Base-by-base conservation (phyloP, 1,140 invertebrate genomes). In the Cylas formicarius region DNA sequence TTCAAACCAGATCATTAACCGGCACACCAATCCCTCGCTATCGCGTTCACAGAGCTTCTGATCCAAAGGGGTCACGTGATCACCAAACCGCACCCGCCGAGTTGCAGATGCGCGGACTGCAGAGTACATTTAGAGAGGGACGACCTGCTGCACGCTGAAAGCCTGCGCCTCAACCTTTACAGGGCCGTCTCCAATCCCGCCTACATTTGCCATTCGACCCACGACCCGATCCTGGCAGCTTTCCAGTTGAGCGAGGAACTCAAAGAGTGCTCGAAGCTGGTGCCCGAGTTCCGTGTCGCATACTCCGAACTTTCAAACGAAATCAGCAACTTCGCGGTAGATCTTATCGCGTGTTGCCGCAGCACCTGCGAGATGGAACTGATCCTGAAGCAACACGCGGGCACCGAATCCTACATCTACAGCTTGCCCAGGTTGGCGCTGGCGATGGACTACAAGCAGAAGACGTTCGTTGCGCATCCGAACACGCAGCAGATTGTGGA, bases 401-500 rank as follows among this genome's bases (percentile, higher is more conserved):
- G 74, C 2, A 58, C 67, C 54, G 44, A 44, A 21, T 53, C 55
- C 53, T 41, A 34, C 34, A 57, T 60, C 46, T 72, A 70, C 32
- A 62, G 56, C 4, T 72, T 72, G 32, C 80, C 79, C 2, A 63
- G 83, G 19, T 60, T 87, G 2, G 71, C 82, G 36, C 62, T 85
- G 38, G 82, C 82, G 0, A 71, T 86, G 43, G 79, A 82, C 56
- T 78, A 76, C 55, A 75, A 78, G 50, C 81, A 86, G 54, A 85
- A 83, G 58, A 73, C 73, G 57, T 85, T 86, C 57, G 79, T 86
- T 0, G 78, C 82, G 2, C 81, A 86, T 62, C 75, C 81, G 0
- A 80, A 84, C 53, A 77, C 81, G 13, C 84, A 86, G 62, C 78
- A 82, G 60, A 60, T 66, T 21, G 52, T 66, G 4, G 60, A 64